Base-by-base conservation (phyloP, 1,140 invertebrate genomes). In the Cardiocondyla obscurior region DNA sequence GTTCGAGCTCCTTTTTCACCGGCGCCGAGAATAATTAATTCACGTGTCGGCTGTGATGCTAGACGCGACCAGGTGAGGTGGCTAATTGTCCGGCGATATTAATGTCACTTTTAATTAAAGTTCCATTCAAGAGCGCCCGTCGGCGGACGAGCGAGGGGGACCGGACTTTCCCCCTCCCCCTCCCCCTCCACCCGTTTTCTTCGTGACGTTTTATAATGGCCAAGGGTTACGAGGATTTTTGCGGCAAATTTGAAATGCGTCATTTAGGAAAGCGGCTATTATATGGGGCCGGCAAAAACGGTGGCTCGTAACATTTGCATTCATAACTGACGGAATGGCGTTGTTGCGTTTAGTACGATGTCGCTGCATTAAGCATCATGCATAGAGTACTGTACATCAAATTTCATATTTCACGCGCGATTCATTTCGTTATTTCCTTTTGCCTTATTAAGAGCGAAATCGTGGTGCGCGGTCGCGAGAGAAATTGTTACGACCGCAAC, bases 41-140 rank as follows among this genome's bases (percentile, higher is more conserved):
- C 57, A n/a, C 73, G 44, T 36, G 64, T 58, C 49, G 46, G 4
- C 19, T 42, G 39, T 6, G 14, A 49, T 39, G 57, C 60, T 60
- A 73, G 62, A 39, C 51, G 30, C 49, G 42, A 42, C 25, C 64
- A 60, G 57, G 42, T 77, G 60, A 79, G 14, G 22, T 14, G 69
- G 82, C 85, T 91, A 90, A 91, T 92, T 90, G 88, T 90, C 77
- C 76, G 22, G 70, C 62, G 79, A 89, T 88, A 89, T 92, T 89
- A 92, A 91, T 88, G 85, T 87, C 85, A 88, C 79, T 90, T 91
- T 91, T 90, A 91, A 91, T 91, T 90, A 91, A 92, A 91, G 73
- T 84, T 77, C 53, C 55, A 64, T 82, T 87, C 46, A 53, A 70
- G 79, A 44, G 33, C 22, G 16, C 33, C 33, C 65, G 49, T 60